These are phyloP conservation scores for Sprattus sprattus DNA, from an alignment of 2,113 vertebrate genomes.

Conservation along the genomic window DNA sequence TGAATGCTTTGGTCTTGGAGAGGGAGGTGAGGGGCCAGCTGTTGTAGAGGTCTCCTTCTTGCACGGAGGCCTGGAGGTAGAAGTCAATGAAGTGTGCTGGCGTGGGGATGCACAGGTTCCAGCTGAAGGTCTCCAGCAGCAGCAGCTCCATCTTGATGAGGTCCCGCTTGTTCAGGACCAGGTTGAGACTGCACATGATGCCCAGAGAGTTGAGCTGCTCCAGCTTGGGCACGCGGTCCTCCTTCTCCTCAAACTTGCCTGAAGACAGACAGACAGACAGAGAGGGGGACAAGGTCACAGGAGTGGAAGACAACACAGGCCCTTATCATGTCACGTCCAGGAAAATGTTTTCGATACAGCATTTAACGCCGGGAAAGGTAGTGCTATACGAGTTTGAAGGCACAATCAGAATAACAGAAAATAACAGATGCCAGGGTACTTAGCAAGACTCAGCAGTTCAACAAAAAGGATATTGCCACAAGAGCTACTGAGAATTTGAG, in stretches of 20 bases:
- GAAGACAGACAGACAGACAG: neutral
- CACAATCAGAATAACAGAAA: neutral
- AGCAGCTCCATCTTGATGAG: slow-evolving; percentile 84
- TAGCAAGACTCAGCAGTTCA: neutral
- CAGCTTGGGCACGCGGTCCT: slow-evolving; percentile 84
- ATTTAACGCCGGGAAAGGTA: neutral
- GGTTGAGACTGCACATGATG: slow-evolving; percentile 77
- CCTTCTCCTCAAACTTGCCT: slow-evolving; percentile 94
- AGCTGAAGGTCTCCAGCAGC: slow-evolving; percentile 85
- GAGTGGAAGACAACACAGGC: neutral
- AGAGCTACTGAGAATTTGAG: neutral
- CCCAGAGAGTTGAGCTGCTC: slow-evolving; percentile 84
- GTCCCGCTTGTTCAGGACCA: slow-evolving; percentile 81
- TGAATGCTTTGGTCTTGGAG: slow-evolving; percentile 81
- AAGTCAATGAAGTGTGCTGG: slow-evolving; percentile 94
- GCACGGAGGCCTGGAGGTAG: slow-evolving; percentile 83
- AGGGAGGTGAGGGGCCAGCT: slow-evolving; percentile 81
- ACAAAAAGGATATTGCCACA: neutral
- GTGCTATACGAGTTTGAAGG: neutral
- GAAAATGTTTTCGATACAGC: neutral
- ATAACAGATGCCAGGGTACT: neutral
- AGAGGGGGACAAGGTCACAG: neutral
- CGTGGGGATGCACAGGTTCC: slow-evolving; percentile 90
- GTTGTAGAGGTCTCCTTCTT: slow-evolving; percentile 83
- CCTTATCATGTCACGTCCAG: too few relatives aligned